phyloP scores from a whole-genome alignment of 1,140 invertebrate genomes.

The Anastrepha obliqua region DNA sequence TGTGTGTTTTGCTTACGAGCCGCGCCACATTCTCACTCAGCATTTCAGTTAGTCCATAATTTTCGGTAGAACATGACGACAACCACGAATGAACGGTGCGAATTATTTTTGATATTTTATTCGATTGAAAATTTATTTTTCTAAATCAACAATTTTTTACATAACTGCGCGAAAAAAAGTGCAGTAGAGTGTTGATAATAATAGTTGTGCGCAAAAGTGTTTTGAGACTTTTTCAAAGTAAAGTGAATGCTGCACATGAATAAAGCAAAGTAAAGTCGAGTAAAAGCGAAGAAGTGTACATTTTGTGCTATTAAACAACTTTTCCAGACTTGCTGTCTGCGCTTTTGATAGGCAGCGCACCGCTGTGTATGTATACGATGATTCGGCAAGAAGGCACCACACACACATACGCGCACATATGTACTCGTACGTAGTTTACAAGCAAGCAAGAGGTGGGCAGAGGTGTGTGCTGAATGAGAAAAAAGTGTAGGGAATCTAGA shows the following conservation, averaged over 20 bases:
- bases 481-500: not conserved
- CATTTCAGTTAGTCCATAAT: conserved; percentile 47
- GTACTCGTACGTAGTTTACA: not conserved
- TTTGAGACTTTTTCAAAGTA: not conserved
- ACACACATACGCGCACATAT: not conserved
- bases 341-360: not conserved
- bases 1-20: conserved; percentile 21
- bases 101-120: conserved; percentile 49
- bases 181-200: not conserved
- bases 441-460: not conserved
- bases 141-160: not conserved
- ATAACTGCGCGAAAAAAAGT: not conserved
- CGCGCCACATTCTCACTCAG: conserved; percentile 6
- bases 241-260: not conserved
- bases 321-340: conserved; percentile 44
- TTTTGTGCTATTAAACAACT: not conserved
- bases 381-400: not conserved
- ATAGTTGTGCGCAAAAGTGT: not conserved
- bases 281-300: not conserved
- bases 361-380: conserved; percentile 50
- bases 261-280: not conserved
- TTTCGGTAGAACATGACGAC: conserved; percentile 45
- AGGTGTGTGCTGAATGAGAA: not conserved
- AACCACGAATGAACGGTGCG: not conserved
- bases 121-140: not conserved